Percentiles rank a stretch among this genome's conserved stretches.
Evolutionary conservation across 2,888 invertebrate species (phyloP).

Genomic region (Lasioglossum calceatum): DNA sequence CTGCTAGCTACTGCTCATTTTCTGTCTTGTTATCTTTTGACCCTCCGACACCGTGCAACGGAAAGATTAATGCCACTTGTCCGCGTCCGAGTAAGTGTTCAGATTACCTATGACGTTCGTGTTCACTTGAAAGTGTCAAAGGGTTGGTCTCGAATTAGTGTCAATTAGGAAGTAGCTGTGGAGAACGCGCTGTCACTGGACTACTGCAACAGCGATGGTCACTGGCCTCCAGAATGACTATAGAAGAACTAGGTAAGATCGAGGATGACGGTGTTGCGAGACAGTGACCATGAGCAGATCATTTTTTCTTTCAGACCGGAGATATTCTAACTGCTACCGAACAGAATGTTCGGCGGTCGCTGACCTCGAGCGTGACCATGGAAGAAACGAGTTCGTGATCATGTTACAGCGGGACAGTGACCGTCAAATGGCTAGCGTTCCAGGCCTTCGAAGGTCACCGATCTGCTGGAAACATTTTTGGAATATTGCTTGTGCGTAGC

Average conservation of each 20-base stretch:
- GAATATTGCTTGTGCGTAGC: neutral
- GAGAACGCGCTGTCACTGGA: neutral
- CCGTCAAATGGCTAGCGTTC: neutral
- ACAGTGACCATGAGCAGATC: neutral
- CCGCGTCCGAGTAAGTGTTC: neutral
- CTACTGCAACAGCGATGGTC: neutral
- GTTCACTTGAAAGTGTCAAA: conserved; percentile 13
- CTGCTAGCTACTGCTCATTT: neutral
- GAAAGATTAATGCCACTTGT: conserved; percentile 10
- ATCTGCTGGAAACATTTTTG: neutral
- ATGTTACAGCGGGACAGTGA: neutral
- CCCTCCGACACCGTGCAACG: neutral
- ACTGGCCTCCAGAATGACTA: neutral
- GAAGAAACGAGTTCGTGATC: neutral
- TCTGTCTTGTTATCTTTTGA: neutral
- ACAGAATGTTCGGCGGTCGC: neutral
- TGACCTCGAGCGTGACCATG: neutral
- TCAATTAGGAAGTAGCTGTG: neutral
- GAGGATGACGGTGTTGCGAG: neutral
- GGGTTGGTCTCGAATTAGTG: conserved; percentile 13
- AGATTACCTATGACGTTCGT: neutral
- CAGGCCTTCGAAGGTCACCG: neutral
- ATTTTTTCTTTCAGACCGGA: neutral
- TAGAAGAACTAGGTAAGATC: neutral
- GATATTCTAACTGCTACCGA: neutral